Percentiles rank a stretch among this genome's conserved stretches.
These are phyloP conservation scores for Gambusia yucatana DNA, from an alignment of 2,797 vertebrate genomes.

Conservation along the genomic window DNA sequence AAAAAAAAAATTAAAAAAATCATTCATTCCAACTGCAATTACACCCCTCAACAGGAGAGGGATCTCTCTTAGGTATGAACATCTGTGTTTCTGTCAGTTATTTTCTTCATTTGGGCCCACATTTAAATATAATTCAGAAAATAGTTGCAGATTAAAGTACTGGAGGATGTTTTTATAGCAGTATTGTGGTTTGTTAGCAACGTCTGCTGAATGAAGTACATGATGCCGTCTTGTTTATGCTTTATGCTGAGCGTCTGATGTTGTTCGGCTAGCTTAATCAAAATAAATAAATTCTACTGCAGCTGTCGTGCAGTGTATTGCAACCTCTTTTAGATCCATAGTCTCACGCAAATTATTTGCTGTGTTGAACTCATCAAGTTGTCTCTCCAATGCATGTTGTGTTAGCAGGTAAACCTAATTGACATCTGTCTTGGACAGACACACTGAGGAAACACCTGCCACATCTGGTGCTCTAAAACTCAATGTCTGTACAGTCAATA, in stretches of 20 bases:
- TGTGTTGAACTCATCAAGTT: background rate
- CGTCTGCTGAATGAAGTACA: background rate
- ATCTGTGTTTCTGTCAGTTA: background rate
- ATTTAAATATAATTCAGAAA: background rate
- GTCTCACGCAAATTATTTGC: background rate
- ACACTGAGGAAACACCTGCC: background rate
- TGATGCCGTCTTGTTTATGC: background rate
- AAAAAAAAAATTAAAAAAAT: no score
- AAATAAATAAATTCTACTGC: background rate
- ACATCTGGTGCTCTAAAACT: background rate
- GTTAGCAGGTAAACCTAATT: background rate
- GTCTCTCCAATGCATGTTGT: background rate
- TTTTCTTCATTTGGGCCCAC: background rate
- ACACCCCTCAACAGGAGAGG: no score
- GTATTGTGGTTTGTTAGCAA: background rate
- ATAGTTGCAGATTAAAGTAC: background rate
- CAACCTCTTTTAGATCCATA: background rate
- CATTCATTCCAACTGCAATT: no score
- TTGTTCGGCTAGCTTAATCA: background rate
- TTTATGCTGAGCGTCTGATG: background rate
- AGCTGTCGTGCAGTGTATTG: background rate
- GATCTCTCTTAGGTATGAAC: background rate
- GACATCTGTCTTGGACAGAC: background rate
- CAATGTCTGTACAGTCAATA: background rate
- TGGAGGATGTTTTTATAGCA: background rate